Percentiles rank a stretch among this genome's conserved stretches.
Evolutionary conservation across 2,797 vertebrate genomes (phyloP).

Genomic region (Lithobates sylvaticus): DNA sequence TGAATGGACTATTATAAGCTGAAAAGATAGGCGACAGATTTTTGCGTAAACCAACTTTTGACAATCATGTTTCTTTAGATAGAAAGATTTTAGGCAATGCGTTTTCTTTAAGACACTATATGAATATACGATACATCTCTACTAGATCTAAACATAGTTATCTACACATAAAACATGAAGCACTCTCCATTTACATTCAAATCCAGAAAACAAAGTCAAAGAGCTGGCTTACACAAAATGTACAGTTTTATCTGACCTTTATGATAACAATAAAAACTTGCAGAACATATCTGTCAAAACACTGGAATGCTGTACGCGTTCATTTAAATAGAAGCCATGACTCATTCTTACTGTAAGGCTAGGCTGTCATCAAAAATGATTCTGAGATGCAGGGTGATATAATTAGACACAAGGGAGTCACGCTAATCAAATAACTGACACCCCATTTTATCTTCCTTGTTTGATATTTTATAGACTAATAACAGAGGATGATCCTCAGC

Average conservation of each 20-base stretch:
- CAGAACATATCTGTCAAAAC: neutral
- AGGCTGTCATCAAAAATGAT: neutral
- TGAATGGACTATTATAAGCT: too few species aligned
- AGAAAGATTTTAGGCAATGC: too few species aligned
- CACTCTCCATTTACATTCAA: too few species aligned
- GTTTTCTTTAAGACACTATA: too few species aligned
- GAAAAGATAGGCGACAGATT: too few species aligned
- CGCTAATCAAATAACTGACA: neutral
- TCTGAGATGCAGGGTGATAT: neutral
- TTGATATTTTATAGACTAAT: neutral
- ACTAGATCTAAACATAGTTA: too few species aligned
- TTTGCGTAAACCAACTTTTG: too few species aligned
- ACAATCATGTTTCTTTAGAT: too few species aligned
- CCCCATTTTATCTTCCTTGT: conserved; percentile 4
- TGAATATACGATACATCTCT: too few species aligned
- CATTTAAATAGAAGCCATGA: neutral
- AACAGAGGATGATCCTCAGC: neutral
- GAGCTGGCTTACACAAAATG: neutral
- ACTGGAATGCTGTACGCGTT: neutral
- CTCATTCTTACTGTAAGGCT: neutral
- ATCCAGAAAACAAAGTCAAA: neutral
- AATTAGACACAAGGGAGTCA: neutral
- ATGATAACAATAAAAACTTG: neutral
- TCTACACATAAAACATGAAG: too few species aligned
- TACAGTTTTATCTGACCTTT: neutral